A percentile compares a stretch with the other conserved stretches of the same genome.
Conservation (phyloP, 2,888 invertebrate species). For the Lepidonotus clava region DNA sequence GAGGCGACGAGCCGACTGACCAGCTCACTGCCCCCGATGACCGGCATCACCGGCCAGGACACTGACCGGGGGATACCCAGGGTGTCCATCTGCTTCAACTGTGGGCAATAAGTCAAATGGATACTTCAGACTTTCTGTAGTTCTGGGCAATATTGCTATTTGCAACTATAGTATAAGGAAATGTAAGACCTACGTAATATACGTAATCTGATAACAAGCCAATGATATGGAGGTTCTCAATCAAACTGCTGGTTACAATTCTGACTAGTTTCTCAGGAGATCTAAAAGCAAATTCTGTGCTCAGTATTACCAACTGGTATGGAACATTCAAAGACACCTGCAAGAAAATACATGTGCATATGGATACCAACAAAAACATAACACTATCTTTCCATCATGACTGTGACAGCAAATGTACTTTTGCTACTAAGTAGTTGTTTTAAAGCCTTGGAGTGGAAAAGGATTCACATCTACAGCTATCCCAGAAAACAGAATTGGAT, state of each 20-base stretch:
- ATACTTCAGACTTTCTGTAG: too few relatives aligned
- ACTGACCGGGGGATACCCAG: conserved; percentile 58
- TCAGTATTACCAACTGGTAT: too few relatives aligned
- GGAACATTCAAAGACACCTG: too few relatives aligned
- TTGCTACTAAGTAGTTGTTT: background rate
- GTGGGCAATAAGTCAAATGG: background rate
- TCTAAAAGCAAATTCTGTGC: too few relatives aligned
- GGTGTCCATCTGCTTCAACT: conserved; percentile 63
- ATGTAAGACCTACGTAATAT: too few relatives aligned
- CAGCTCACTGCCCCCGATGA: conserved; percentile 60
- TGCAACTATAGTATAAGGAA: too few relatives aligned
- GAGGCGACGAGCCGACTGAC: conserved; percentile 61
- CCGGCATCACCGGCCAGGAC: conserved; percentile 60
- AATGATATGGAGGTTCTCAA: too few relatives aligned
- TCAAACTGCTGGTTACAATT: too few relatives aligned
- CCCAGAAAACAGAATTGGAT: background rate
- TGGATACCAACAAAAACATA: background rate
- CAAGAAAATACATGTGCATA: too few relatives aligned
- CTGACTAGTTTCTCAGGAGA: too few relatives aligned
- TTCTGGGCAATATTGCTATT: too few relatives aligned
- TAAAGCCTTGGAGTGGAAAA: background rate
- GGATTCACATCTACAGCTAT: background rate
- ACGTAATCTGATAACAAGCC: too few relatives aligned
- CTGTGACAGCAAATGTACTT: background rate
- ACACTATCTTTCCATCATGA: background rate